Evolutionary conservation across 2,113 vertebrate species (phyloP), one percentile per base, ranked within the genome.

Genomic region (Zosterops pallidus): DNA sequence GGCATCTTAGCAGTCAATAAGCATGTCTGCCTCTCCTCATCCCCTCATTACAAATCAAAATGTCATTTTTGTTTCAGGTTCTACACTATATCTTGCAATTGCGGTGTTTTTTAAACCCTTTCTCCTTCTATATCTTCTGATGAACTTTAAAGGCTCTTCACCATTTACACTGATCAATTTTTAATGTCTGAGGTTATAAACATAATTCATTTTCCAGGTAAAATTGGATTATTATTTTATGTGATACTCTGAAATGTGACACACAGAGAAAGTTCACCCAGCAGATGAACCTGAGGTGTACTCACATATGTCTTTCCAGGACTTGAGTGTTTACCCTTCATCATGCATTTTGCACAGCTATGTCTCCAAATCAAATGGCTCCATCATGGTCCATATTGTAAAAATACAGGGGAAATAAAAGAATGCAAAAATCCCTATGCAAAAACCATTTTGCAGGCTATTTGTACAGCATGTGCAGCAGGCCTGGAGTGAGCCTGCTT

Each of bases 11-110:
- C 7, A 25, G 23, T 65, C 37, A 47, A 11, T 33, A 57, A 25
- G 4, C 15, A 31, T 28, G n/a, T 18, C 14, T 44, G 56, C 49
- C 19, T 23, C 23, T 55, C 6, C 13, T 15, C 6, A 55, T 28
- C 6, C 24, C 31, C 16, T 16, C 13, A 1, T 50, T 64, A 22
- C 35, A 71, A 18, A 9, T 44, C 14, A 76, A 47, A 72, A 81
- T 50, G 11, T 11, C 0, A 9, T n/a, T 79, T 91, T 67, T 71
- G 2, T 49, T 75, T 67, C 24, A 53, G 11, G 3, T 49, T 79
- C 89, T 59, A 26, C 1, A 2, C 6, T 17, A 18, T n/a, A 5
- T 17, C 52, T 9, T 83, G 15, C 28, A 59, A 0, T 2, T 68
- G 3, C 18, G 1, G 1, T 9, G 56, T 2, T 59, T 80, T 31